phyloP scores from a whole-genome alignment of 2,888 invertebrate species.

The Carabus problematicus region DNA sequence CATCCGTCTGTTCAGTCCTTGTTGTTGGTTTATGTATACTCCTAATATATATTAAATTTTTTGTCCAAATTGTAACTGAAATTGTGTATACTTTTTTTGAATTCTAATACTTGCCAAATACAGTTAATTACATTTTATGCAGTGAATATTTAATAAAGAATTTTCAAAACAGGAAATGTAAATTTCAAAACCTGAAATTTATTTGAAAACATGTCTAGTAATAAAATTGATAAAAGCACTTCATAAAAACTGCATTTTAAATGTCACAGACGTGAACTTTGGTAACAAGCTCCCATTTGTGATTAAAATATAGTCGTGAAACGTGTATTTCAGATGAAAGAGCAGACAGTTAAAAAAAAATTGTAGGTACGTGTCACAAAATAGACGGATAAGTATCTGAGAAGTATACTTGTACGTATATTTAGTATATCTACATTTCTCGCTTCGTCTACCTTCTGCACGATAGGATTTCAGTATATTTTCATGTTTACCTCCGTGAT shows the following conservation, averaged over 20 bases:
- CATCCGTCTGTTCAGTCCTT: no score
- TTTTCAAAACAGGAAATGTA: no score
- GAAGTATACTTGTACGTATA: slow-evolving; percentile 21
- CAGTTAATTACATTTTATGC: no score
- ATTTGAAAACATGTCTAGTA: slow-evolving; percentile 11
- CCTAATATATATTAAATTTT: no score
- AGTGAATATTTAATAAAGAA: no score
- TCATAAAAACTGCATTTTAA: slow-evolving; percentile 21
- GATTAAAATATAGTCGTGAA: slow-evolving; percentile 25
- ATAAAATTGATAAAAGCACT: slow-evolving; percentile 28
- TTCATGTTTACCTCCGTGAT: slow-evolving; percentile 21
- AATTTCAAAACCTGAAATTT: no score
- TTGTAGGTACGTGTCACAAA: slow-evolving; percentile 17
- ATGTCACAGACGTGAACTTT: slow-evolving; percentile 29
- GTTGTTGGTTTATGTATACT: no score
- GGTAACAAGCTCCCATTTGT: slow-evolving; percentile 27
- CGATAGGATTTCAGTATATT: slow-evolving; percentile 16
- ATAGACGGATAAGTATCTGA: slow-evolving; percentile 23
- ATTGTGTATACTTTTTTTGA: no score
- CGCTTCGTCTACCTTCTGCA: slow-evolving; percentile 18
- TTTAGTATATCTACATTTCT: not conserved
- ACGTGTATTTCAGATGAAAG: slow-evolving; percentile 23
- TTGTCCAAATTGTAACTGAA: no score
- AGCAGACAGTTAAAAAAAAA: slow-evolving; percentile 22
- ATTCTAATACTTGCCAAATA: no score